Percentiles rank a stretch among this genome's conserved stretches.
Conservation (phyloP, 2,797 vertebrate genomes). For the Chaetodon trifasciatus region DNA sequence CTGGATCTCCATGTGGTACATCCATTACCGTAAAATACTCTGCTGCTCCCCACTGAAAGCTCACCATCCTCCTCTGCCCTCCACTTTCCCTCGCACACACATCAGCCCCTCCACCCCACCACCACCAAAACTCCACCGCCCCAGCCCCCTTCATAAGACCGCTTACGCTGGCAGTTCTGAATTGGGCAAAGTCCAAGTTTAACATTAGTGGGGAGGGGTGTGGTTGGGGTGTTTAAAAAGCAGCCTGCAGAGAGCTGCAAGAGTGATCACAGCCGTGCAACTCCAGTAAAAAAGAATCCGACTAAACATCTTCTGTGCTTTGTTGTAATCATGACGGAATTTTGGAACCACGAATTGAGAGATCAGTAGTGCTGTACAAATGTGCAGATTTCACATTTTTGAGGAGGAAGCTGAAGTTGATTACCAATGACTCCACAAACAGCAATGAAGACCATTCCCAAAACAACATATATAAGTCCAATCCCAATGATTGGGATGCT, state of each 20-base stretch:
- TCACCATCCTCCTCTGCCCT: conserved; percentile 58
- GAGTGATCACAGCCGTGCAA: conserved; percentile 62
- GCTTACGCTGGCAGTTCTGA: conserved; percentile 78
- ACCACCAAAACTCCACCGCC: conserved; percentile 20
- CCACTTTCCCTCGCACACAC: conserved; percentile 29
- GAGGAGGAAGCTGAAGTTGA: conserved; percentile 26
- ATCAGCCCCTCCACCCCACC: conserved; percentile 27
- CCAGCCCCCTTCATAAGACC: conserved; percentile 47
- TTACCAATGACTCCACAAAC: too few relatives aligned
- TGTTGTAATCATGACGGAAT: conserved; percentile 42
- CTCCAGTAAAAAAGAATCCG: conserved; percentile 32
- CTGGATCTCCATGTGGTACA: conserved; percentile 80
- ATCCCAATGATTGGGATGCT: too few relatives aligned
- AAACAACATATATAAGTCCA: too few relatives aligned
- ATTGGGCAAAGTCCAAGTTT: conserved; percentile 79
- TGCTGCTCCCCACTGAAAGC: conserved; percentile 75
- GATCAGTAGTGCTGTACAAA: conserved; percentile 41
- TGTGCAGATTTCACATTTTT: conserved; percentile 26
- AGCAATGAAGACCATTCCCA: too few relatives aligned
- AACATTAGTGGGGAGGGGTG: conserved; percentile 69
- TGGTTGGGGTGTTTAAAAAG: conserved; percentile 68
- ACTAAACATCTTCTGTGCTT: conserved; percentile 24
- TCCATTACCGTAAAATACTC: conserved; percentile 81
- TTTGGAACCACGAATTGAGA: conserved; percentile 45
- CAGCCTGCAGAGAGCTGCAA: conserved; percentile 61